These are phyloP conservation scores for Spea multiplicata DNA, from an alignment of 2,113 vertebrate genomes.

Conservation along the genomic window DNA sequence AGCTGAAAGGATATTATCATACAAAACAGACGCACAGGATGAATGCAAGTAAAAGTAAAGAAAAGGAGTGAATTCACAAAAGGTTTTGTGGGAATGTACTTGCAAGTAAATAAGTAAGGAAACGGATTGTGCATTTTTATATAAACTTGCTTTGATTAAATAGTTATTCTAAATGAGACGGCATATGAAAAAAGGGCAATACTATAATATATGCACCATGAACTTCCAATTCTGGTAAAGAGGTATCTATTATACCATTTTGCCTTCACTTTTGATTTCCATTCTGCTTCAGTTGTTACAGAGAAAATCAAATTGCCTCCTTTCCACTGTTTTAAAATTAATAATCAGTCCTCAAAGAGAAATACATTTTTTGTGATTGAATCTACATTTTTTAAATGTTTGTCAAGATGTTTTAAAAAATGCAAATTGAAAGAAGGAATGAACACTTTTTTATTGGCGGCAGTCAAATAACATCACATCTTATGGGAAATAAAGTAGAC, in stretches of 20 bases:
- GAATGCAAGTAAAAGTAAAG: background rate
- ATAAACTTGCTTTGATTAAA: slow-evolving; percentile 17
- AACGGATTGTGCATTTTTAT: slow-evolving; percentile 13
- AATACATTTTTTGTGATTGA: slow-evolving; percentile 27
- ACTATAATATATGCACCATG: background rate
- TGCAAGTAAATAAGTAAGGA: slow-evolving; percentile 1
- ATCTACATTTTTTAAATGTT: slow-evolving; percentile 38
- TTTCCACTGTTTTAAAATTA: slow-evolving; percentile 22
- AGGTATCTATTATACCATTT: background rate
- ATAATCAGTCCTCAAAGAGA: slow-evolving; percentile 35
- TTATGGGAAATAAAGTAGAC: slow-evolving; percentile 44
- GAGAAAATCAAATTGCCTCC: slow-evolving; percentile 13
- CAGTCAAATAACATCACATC: slow-evolving; percentile 45
- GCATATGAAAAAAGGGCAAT: slow-evolving; percentile 24
- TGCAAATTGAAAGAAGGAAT: slow-evolving; percentile 42
- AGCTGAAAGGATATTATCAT: background rate
- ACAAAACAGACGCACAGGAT: background rate
- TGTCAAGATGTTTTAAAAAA: slow-evolving; percentile 38
- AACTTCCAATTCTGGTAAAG: slow-evolving; percentile 24
- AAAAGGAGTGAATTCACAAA: background rate
- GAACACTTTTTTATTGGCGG: slow-evolving; percentile 43
- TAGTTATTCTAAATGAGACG: slow-evolving; percentile 3
- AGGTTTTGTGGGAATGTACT: background rate
- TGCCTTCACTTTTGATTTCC: slow-evolving; percentile 28
- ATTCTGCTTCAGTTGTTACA: slow-evolving; percentile 21